Percentiles rank a stretch among this genome's conserved stretches.
phyloP scores from a whole-genome alignment of 2,888 invertebrate genomes.

The Acleris cristana region DNA sequence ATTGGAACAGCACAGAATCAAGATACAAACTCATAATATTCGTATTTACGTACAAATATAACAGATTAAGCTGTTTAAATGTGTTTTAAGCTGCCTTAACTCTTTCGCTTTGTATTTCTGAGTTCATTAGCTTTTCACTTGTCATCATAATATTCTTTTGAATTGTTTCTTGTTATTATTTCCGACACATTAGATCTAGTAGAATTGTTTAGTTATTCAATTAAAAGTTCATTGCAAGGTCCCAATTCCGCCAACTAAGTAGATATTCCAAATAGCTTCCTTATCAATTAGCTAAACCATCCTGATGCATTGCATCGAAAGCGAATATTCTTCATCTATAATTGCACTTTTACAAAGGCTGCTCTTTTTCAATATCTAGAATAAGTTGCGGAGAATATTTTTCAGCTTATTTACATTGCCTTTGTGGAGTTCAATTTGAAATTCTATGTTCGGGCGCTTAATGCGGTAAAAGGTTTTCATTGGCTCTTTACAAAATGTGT shows the following conservation, averaged over 20 bases:
- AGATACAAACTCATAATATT: too few relatives aligned
- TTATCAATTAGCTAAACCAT: slow-evolving; percentile 2
- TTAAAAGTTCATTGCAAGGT: background rate
- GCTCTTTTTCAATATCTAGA: slow-evolving; percentile 17
- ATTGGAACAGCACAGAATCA: too few relatives aligned
- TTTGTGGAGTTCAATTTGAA: slow-evolving; percentile 17
- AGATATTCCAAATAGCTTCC: background rate
- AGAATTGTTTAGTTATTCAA: background rate
- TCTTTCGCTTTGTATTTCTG: too few relatives aligned
- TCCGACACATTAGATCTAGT: too few relatives aligned
- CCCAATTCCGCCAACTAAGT: background rate
- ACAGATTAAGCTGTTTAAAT: too few relatives aligned
- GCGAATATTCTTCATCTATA: slow-evolving; percentile 6
- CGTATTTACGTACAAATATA: too few relatives aligned
- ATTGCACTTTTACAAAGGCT: slow-evolving; percentile 14
- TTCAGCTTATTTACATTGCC: slow-evolving; percentile 17
- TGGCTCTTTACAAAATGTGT: background rate
- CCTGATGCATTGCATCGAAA: background rate
- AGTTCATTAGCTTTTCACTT: too few relatives aligned
- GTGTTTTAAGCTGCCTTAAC: too few relatives aligned
- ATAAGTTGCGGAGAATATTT: background rate
- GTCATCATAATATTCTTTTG: too few relatives aligned
- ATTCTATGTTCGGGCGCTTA: slow-evolving; percentile 8
- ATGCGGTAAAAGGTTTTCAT: background rate
- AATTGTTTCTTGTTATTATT: too few relatives aligned